A percentile compares a stretch with the other conserved stretches of the same genome.
Conservation (phyloP, 37 sponge, comb jelly and placozoan genomes). For the Dysidea cf. avara region DNA sequence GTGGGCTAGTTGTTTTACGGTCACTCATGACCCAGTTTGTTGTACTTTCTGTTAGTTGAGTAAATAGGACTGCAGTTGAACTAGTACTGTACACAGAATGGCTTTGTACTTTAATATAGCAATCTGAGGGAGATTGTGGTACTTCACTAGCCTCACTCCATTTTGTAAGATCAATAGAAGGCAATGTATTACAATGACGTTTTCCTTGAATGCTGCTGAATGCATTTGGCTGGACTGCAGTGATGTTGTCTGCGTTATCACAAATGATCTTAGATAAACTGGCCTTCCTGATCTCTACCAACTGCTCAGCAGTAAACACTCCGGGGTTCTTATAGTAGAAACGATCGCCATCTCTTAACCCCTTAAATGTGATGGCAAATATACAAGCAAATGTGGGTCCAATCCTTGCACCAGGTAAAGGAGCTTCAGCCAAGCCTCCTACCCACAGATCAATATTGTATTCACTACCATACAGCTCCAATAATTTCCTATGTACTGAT, state of each 20-base stretch:
- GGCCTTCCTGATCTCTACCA: slow-evolving; percentile 24
- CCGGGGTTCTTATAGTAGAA: slow-evolving; percentile 80
- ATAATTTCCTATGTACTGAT: no score
- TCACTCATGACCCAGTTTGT: no score
- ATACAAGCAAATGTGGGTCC: slow-evolving; percentile 65
- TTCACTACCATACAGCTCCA: no score
- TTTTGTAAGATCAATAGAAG: slow-evolving; percentile 9
- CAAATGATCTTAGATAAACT: slow-evolving; percentile 77
- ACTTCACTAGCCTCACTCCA: slow-evolving; percentile 55
- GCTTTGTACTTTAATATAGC: no score
- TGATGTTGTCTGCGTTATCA: slow-evolving; percentile 70
- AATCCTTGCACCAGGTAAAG: slow-evolving; percentile 28
- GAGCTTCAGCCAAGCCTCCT: slow-evolving; percentile 54
- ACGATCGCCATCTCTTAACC: slow-evolving; percentile 84
- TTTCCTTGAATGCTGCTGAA: slow-evolving; percentile 34
- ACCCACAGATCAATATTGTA: no score
- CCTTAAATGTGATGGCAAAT: no score
- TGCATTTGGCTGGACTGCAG: slow-evolving; percentile 52
- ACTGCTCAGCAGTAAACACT: no score
- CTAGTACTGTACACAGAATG: no score
- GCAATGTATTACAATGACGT: slow-evolving; percentile 23
- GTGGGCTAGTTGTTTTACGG: no score
- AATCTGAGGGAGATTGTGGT: no score
- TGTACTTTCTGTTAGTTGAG: no score
- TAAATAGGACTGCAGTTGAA: no score